A percentile compares a stretch with the other conserved stretches of the same genome.
Evolutionary conservation across 2,888 invertebrate genomes (phyloP).

Genomic region (Diarsia brunnea): DNA sequence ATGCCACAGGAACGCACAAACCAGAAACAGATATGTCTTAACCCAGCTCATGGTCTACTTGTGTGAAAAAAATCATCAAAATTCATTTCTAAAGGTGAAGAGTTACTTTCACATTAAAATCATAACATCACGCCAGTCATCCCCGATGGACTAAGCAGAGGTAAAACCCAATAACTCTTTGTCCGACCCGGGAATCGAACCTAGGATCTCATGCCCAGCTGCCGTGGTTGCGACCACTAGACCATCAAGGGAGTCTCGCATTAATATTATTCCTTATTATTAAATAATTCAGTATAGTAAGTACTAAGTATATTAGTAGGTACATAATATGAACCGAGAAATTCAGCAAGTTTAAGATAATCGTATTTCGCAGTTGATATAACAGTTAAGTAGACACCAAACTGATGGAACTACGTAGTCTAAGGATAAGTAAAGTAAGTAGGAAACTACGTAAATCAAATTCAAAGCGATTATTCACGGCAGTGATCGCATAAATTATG

Average conservation of each 20-base stretch:
- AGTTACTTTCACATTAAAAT: no score
- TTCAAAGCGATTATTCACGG: constrained; percentile 65
- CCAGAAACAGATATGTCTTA: no score
- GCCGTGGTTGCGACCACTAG: no score
- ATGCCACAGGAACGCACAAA: no score
- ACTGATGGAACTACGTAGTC: constrained; percentile 31
- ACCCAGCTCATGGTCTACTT: neutral
- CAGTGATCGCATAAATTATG: constrained; percentile 65
- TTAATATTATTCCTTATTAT: neutral
- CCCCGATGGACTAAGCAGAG: no score
- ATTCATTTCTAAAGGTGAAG: no score
- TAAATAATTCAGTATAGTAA: neutral
- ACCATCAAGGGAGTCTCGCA: no score
- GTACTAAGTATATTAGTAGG: neutral
- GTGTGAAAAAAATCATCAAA: neutral
- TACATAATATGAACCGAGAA: neutral
- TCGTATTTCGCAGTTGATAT: constrained; percentile 44
- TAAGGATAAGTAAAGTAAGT: constrained; percentile 44
- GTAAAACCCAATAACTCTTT: no score
- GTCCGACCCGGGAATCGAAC: no score
- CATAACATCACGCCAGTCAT: no score
- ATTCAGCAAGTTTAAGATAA: constrained; percentile 29
- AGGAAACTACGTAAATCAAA: constrained; percentile 63
- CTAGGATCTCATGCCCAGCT: no score
- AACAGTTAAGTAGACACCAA: constrained; percentile 32